These are phyloP conservation scores for Temnothorax ravouxi DNA, from an alignment of 2,888 invertebrate species.

Conservation along the genomic window DNA sequence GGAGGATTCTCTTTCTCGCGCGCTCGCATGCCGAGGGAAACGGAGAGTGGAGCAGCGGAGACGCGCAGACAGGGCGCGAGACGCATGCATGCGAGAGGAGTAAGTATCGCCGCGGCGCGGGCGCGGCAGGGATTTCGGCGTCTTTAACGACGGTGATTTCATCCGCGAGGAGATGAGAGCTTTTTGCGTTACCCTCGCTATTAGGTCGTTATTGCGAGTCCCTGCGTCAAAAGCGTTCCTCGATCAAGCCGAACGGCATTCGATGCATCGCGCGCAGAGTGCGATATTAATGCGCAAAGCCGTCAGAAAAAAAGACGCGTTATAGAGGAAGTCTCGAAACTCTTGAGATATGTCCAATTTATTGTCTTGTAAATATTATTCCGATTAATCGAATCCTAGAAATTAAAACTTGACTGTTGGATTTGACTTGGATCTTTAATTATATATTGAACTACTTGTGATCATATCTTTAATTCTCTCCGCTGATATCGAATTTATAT, in stretches of 20 bases:
- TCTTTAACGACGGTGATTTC: constrained; percentile 10
- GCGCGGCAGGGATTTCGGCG: background rate
- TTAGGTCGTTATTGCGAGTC: background rate
- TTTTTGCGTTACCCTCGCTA: background rate
- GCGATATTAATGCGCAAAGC: constrained; percentile 8
- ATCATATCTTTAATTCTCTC: background rate
- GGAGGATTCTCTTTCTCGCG: constrained; percentile 19
- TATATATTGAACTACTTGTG: no score
- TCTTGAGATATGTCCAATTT: background rate
- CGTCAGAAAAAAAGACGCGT: background rate
- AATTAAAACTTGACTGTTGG: background rate
- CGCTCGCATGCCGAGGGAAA: constrained; percentile 31
- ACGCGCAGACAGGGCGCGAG: constrained; percentile 59
- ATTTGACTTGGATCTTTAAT: background rate
- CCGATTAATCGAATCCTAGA: background rate
- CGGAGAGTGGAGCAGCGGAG: constrained; percentile 42
- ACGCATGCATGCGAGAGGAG: constrained; percentile 28
- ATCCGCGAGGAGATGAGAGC: constrained; percentile 7
- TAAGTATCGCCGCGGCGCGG: background rate
- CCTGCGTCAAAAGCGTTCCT: background rate
- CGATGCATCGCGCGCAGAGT: background rate
- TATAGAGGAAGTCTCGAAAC: background rate
- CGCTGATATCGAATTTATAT: background rate
- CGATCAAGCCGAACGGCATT: background rate
- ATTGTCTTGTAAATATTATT: no score